Conservation (phyloP, 1,140 invertebrate species). For the Solenopsis fugax region DNA sequence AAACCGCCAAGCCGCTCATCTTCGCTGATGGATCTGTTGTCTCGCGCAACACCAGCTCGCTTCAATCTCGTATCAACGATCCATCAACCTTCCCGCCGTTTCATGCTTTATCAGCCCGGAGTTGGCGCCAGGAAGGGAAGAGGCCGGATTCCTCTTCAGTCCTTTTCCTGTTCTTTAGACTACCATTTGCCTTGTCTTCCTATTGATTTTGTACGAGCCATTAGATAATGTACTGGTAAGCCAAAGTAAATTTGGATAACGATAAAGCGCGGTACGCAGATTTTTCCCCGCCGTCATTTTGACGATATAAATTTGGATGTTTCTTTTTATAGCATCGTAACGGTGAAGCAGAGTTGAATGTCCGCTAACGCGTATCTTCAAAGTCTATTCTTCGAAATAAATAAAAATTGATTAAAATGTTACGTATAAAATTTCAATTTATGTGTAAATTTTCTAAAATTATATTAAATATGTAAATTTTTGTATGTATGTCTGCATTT, state of each 20-base stretch:
- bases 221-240: neutral
- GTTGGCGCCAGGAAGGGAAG: neutral
- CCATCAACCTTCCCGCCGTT: neutral
- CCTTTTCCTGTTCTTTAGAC: neutral
- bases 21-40: constrained; percentile 39
- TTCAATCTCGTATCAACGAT: constrained; percentile 9
- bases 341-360: neutral
- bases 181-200: neutral
- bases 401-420: no score
- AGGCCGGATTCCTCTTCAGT: neutral
- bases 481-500: neutral
- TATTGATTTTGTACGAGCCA: neutral
- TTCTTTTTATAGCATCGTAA: constrained; percentile 23
- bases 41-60: constrained; percentile 5
- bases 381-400: neutral
- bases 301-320: neutral
- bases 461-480: no score
- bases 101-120: constrained; percentile 29
- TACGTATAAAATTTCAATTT: no score
- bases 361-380: neutral
- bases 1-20: constrained; percentile 59
- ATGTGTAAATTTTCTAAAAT: no score
- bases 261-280: neutral
- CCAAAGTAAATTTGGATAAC: no score
- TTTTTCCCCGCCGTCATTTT: neutral